These are phyloP conservation scores for Chironomus riparius DNA, from an alignment of 2,888 invertebrate species.

Conservation along the genomic window DNA sequence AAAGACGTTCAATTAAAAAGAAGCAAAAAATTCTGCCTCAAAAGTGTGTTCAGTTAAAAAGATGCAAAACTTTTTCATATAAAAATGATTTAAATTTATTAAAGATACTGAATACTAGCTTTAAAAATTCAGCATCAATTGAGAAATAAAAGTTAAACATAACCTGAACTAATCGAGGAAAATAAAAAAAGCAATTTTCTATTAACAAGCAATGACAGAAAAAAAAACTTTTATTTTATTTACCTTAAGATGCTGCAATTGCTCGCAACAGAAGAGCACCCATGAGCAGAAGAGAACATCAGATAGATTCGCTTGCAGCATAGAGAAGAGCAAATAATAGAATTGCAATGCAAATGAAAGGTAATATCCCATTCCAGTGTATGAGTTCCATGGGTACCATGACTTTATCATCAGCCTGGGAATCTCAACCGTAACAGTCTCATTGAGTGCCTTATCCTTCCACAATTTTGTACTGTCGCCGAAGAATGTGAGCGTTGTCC, in stretches of 20 bases:
- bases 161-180: no score
- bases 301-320: slow-evolving; percentile 51
- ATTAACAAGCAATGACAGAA: no score
- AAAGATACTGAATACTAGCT: no score
- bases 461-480: slow-evolving; percentile 63
- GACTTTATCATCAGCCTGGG: slow-evolving; percentile 66
- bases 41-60: no score
- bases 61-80: no score
- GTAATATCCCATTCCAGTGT: slow-evolving; percentile 55
- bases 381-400: slow-evolving; percentile 71
- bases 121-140: no score
- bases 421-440: slow-evolving; percentile 55
- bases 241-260: slow-evolving; percentile 66
- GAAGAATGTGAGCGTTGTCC: slow-evolving; percentile 72
- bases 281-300: slow-evolving; percentile 78
- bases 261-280: slow-evolving; percentile 78
- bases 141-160: no score
- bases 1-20: not conserved
- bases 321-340: slow-evolving; percentile 58
- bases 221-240: not conserved
- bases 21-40: not conserved
- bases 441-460: slow-evolving; percentile 59
- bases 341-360: slow-evolving; percentile 52
- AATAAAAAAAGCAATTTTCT: no score
- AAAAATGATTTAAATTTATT: no score